Percentiles rank a stretch among this genome's conserved stretches.
phyloP scores from a whole-genome alignment of 1,140 invertebrate species.

The Amphibalanus amphitrite region DNA sequence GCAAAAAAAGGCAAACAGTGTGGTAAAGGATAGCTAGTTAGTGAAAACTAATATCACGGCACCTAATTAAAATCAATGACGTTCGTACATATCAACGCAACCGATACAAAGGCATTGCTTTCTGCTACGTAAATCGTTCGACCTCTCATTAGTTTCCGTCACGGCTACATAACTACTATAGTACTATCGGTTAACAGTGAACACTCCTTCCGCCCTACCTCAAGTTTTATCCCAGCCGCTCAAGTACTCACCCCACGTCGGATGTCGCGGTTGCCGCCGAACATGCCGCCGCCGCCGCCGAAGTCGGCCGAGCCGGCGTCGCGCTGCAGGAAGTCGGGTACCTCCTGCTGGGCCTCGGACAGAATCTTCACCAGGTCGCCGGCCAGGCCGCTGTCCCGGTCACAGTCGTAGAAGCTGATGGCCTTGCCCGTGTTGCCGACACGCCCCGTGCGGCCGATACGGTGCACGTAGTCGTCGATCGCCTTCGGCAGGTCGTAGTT shows the following conservation, averaged over 20 bases:
- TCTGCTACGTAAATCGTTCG: too few relatives aligned
- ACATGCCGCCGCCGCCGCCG: slow-evolving; percentile 11
- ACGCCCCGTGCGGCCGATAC: slow-evolving; percentile 82
- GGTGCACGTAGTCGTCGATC: slow-evolving; percentile 85
- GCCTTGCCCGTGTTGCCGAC: slow-evolving; percentile 78
- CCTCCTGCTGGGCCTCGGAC: slow-evolving; percentile 27
- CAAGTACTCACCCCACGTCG: background rate
- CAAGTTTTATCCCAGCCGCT: too few relatives aligned
- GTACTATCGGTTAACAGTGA: too few relatives aligned
- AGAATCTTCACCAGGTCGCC: slow-evolving; percentile 51
- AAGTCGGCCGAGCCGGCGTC: slow-evolving; percentile 15
- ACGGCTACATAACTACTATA: too few relatives aligned
- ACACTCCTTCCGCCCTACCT: too few relatives aligned
- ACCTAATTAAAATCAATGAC: too few relatives aligned
- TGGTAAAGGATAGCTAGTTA: too few relatives aligned
- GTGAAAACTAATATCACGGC: too few relatives aligned
- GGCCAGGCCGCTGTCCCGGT: slow-evolving; percentile 40
- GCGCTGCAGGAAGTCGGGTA: slow-evolving; percentile 28
- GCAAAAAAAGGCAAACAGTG: too few relatives aligned
- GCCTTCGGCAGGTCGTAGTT: slow-evolving; percentile 76
- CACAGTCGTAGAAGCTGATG: slow-evolving; percentile 60
- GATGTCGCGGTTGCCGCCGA: background rate
- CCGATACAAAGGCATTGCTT: too few relatives aligned
- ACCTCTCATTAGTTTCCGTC: too few relatives aligned
- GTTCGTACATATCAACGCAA: too few relatives aligned